These are phyloP conservation scores for Plagodis dolabraria DNA, from an alignment of 2,888 invertebrate species.

Conservation along the genomic window DNA sequence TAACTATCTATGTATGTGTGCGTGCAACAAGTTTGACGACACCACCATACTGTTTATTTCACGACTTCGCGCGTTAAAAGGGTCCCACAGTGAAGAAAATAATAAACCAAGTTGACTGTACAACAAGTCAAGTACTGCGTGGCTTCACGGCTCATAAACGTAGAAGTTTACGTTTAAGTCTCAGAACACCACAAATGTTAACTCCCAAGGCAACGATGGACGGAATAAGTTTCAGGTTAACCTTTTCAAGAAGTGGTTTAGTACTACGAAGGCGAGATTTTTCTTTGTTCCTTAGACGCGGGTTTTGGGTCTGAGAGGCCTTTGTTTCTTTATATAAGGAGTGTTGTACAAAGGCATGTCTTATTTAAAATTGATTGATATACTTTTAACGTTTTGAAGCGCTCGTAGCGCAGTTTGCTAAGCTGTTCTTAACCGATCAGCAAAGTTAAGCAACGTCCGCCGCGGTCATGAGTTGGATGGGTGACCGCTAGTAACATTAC, in stretches of 20 bases:
- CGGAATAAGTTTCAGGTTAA: slow-evolving; percentile 23
- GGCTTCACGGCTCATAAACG: slow-evolving; percentile 32
- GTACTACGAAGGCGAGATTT: slow-evolving; percentile 3
- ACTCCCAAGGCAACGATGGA: slow-evolving; percentile 24
- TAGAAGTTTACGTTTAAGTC: slow-evolving; percentile 34
- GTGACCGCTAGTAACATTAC: too few relatives aligned
- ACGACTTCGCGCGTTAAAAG: slow-evolving; percentile 4
- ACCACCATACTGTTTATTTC: background rate
- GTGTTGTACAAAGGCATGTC: too few relatives aligned
- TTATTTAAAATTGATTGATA: too few relatives aligned
- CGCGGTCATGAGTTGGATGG: too few relatives aligned
- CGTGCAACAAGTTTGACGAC: too few relatives aligned
- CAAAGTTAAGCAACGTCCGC: too few relatives aligned
- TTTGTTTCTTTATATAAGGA: too few relatives aligned
- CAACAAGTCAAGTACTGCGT: slow-evolving; percentile 22
- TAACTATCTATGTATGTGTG: too few relatives aligned
- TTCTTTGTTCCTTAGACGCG: background rate
- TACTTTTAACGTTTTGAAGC: too few relatives aligned
- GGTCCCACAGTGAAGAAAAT: slow-evolving; percentile 17
- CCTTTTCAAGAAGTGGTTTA: slow-evolving; percentile 14
- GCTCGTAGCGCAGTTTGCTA: too few relatives aligned
- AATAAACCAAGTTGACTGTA: slow-evolving; percentile 22
- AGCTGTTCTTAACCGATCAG: too few relatives aligned
- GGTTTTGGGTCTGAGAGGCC: background rate
- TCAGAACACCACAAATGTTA: slow-evolving; percentile 35